These are phyloP conservation scores for Sinohyriopsis cumingii DNA, from an alignment of 2,888 invertebrate genomes.

Conservation along the genomic window DNA sequence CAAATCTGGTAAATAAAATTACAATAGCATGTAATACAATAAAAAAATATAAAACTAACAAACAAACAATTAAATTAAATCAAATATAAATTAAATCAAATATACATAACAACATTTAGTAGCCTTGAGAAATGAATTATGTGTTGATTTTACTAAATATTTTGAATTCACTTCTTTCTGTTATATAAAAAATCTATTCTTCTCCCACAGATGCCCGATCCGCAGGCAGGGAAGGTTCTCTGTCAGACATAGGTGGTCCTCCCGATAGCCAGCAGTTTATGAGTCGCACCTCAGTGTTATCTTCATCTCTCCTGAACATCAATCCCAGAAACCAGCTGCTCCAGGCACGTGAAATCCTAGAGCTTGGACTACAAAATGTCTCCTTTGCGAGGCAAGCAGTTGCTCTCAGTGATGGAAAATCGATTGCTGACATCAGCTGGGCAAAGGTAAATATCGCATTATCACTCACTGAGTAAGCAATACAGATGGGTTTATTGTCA, in stretches of 20 bases:
- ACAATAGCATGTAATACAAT: too few species aligned
- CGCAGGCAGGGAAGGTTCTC: constrained; percentile 51
- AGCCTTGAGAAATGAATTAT: too few species aligned
- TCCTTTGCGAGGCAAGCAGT: constrained; percentile 63
- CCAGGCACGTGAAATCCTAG: constrained; percentile 65
- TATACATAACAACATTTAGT: too few species aligned
- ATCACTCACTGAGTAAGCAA: not conserved
- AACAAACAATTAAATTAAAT: too few species aligned
- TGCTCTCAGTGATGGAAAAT: constrained; percentile 62
- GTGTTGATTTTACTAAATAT: too few species aligned
- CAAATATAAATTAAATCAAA: too few species aligned
- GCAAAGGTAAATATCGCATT: constrained; percentile 57
- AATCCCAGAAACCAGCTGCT: constrained; percentile 55
- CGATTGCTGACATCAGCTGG: constrained; percentile 69
- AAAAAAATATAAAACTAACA: too few species aligned
- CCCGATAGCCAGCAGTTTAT: constrained; percentile 39
- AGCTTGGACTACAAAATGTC: constrained; percentile 65
- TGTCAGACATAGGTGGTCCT: constrained; percentile 44
- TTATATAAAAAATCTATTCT: not conserved
- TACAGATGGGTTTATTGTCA: not conserved
- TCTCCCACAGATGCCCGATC: constrained; percentile 39
- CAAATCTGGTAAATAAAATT: too few species aligned
- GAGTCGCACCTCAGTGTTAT: constrained; percentile 48
- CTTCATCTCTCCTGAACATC: constrained; percentile 51
- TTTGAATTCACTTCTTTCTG: too few species aligned